Evolutionary conservation across 2,888 invertebrate species (phyloP), one percentile per base, ranked within the genome.

Genomic region (Agrypnus murinus): DNA sequence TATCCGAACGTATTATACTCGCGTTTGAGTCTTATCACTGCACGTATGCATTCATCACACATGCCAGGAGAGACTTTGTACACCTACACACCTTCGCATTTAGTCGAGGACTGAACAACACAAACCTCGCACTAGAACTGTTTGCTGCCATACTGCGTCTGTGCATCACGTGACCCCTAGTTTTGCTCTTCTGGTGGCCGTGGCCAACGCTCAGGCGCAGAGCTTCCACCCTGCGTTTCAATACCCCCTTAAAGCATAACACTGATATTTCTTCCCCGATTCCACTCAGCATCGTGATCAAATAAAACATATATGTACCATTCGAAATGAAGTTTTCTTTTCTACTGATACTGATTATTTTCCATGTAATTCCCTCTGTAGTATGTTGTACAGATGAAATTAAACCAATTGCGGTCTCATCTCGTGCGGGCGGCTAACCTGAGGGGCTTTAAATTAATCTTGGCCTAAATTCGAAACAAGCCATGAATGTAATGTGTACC

Each of bases 101-200:
- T 19, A 65, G 46, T 62, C 46, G 69, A 65, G 46, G 69, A 72
- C 72, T 72, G 69, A 72, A 65, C 65, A 58, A 59, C 68, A 57
- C 60, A 36, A 65, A 57, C 50, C 38, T 69, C 65, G 58, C 65
- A 45, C 66, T 57, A 58, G 32, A 58, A 43, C 65, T 38, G 67
- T 65, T 65, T 70, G 78, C 81, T 80, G 81, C 81, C 82, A 81
- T 82, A 83, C 83, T 85, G 86, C 85, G 84, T 81, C 84, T 81
- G 83, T 82, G 81, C 82, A 79, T 86, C 85, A 85, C 84, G 85
- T 85, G 85, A 84, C 81, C 79, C 68, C 72, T 69, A 71, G 67
- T 69, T 68, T 67, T 71, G 77, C 73, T 77, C 75, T 77, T 77
- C 78, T 79, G 77, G 75, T 74, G 76, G 75, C 75, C 78, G 75